These are phyloP conservation scores for Lasioglossum oenotherae DNA, from an alignment of 2,888 invertebrate genomes.

Conservation along the genomic window DNA sequence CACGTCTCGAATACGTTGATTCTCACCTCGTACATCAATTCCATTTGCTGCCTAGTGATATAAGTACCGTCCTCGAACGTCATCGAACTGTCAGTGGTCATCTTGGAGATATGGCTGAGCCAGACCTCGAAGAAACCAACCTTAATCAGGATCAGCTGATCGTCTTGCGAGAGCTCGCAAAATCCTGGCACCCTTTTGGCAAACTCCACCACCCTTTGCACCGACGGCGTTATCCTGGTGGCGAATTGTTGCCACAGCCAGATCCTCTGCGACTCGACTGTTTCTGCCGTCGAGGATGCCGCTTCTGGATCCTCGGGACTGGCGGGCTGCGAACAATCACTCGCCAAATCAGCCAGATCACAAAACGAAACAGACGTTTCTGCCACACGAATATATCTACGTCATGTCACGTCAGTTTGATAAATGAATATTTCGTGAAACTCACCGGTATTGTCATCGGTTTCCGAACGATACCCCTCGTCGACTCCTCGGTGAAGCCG, in stretches of 20 bases:
- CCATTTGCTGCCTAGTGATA: conserved; percentile 93
- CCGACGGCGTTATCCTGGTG: conserved; percentile 93
- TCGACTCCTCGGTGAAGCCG: conserved; percentile 94
- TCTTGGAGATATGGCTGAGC: conserved; percentile 93
- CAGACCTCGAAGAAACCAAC: conserved; percentile 98
- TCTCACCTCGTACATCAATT: conserved; percentile 93
- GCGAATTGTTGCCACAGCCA: conserved; percentile 96
- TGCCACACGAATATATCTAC: conserved; percentile 27
- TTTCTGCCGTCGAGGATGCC: conserved; percentile 88
- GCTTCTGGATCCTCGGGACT: conserved; percentile 85
- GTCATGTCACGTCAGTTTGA: background rate
- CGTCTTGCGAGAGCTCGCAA: conserved; percentile 95
- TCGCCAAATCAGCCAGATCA: conserved; percentile 66
- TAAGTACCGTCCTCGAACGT: conserved; percentile 96
- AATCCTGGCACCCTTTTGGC: conserved; percentile 98
- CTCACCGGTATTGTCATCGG: conserved; percentile 88
- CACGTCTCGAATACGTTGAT: background rate
- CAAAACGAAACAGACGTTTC: conserved; percentile 59
- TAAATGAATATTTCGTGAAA: conserved; percentile 15
- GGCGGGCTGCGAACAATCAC: conserved; percentile 77
- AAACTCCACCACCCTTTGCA: conserved; percentile 97
- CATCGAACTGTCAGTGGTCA: conserved; percentile 91
- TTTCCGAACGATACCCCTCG: conserved; percentile 88
- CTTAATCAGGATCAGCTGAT: conserved; percentile 98
- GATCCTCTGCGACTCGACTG: conserved; percentile 90